Evolutionary conservation across 2,888 invertebrate species (phyloP), one percentile per base, ranked within the genome.

Genomic region (Siphonodentalium dalli): DNA sequence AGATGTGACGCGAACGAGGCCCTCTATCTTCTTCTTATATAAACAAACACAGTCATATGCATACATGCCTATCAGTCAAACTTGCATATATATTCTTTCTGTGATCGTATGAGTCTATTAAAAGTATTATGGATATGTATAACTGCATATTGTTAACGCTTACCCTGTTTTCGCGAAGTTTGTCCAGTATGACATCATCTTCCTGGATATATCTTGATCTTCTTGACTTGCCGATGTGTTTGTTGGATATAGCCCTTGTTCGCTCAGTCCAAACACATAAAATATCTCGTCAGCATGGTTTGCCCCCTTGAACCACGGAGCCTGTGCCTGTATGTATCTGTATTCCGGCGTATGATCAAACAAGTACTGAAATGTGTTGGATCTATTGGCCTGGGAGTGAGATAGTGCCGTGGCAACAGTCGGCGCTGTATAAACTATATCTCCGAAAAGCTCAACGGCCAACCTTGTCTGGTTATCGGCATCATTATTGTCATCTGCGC

Each of bases 81-180:
- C n/a, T n/a, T n/a, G n/a, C n/a, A n/a, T n/a, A n/a, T n/a, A n/a
- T n/a, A n/a, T n/a, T n/a, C n/a, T n/a, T n/a, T n/a, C n/a, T n/a
- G n/a, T n/a, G n/a, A n/a, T n/a, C n/a, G n/a, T n/a, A n/a, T n/a
- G n/a, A n/a, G n/a, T n/a, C n/a, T n/a, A n/a, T n/a, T n/a, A n/a
- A n/a, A n/a, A n/a, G n/a, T n/a, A n/a, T n/a, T n/a, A n/a, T n/a
- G n/a, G n/a, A 15, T 45, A 13, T 20, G 35, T 39, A 6, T 9
- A 29, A 43, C 8, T 11, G 15, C 24, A 23, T 37, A 27, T 4
- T 11, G 27, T 15, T 33, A 21, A 8, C n/a, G 65, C 89, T 88
- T 85, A 96, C 97, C 96, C 94, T 62, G 91, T 90, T 85, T 92
- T 90, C 37, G 94, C 94, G 80, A 95, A 95, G 82, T 95, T 94